These are phyloP conservation scores for Microplitis mediator DNA, from an alignment of 1,140 invertebrate genomes.

Conservation along the genomic window DNA sequence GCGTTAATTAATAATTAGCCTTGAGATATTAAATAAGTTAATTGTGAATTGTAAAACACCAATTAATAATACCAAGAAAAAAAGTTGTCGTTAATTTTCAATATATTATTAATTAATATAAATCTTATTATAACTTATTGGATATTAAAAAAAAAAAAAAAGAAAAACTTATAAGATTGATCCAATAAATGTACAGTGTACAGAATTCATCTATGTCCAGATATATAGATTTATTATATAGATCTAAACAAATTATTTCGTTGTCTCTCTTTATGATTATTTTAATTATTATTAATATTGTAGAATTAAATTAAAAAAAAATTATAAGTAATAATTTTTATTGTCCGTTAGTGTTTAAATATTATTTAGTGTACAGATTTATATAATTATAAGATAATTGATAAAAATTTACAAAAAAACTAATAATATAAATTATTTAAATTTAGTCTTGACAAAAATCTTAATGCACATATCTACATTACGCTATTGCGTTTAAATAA, in stretches of 20 bases:
- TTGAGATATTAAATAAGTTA: background rate
- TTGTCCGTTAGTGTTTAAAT: background rate
- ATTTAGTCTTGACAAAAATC: background rate
- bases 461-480: background rate
- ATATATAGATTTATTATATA: background rate
- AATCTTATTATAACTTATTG: background rate
- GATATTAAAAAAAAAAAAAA: slow-evolving; percentile 26
- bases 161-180: slow-evolving; percentile 32
- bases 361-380: no score
- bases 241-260: slow-evolving; percentile 9
- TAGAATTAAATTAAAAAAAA: no score
- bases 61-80: slow-evolving; percentile 13
- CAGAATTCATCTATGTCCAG: slow-evolving; percentile 25
- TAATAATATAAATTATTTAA: no score
- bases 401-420: no score
- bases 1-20: slow-evolving; percentile 6
- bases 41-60: slow-evolving; percentile 21
- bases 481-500: background rate
- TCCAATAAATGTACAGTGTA: slow-evolving; percentile 42
- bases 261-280: slow-evolving; percentile 17
- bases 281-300: slow-evolving; percentile 20
- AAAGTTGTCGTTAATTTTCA: slow-evolving; percentile 25
- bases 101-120: slow-evolving; percentile 15
- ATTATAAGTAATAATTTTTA: background rate
- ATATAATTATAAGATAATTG: no score